Percentiles rank a stretch among this genome's conserved stretches.
Conservation (phyloP, 2,888 invertebrate genomes). For the Serrognathus titanus region DNA sequence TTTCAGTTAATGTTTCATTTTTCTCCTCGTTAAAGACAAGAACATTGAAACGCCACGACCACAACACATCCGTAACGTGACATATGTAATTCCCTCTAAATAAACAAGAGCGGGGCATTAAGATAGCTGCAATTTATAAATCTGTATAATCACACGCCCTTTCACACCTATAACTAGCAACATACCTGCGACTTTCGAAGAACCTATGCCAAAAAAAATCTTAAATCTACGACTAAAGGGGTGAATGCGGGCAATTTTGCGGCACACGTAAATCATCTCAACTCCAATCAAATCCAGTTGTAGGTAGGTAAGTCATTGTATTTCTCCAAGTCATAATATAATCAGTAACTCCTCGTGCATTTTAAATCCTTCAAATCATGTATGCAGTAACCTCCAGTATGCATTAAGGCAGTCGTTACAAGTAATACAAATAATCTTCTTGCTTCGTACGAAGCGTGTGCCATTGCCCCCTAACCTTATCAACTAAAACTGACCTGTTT, state of each 20-base stretch:
- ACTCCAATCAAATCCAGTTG: too few species aligned
- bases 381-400: too few species aligned
- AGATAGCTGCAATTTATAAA: conserved; percentile 24
- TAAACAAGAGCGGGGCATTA: conserved; percentile 34
- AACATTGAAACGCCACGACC: background rate
- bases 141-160: conserved; percentile 16
- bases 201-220: conserved; percentile 21
- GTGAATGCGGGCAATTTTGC: conserved; percentile 12
- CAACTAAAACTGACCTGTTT: conserved; percentile 21
- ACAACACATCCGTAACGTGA: conserved; percentile 16
- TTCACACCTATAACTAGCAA: conserved; percentile 17
- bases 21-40: too few species aligned
- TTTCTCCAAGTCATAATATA: too few species aligned
- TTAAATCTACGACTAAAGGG: background rate
- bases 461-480: conserved; percentile 21
- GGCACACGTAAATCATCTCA: background rate
- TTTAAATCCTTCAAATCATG: too few species aligned
- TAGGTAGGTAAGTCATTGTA: too few species aligned
- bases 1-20: too few species aligned
- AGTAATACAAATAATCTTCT: too few species aligned
- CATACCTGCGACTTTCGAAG: conserved; percentile 30
- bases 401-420: too few species aligned
- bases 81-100: conserved; percentile 27
- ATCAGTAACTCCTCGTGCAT: too few species aligned
- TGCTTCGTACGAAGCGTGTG: conserved; percentile 7